Conservation (phyloP, 2,888 invertebrate species). For the Drosophila subsilvestris region DNA sequence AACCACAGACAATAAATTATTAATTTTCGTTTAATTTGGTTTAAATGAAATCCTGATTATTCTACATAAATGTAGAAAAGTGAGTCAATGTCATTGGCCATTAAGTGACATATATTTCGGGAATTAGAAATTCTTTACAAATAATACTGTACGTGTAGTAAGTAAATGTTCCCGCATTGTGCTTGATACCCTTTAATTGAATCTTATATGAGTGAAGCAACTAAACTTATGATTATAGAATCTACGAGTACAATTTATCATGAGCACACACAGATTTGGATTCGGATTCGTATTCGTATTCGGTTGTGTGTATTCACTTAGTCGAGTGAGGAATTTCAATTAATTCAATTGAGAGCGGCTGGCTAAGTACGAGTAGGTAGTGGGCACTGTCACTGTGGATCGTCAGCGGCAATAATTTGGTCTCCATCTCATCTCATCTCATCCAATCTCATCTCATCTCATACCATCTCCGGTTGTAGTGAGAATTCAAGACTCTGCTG, state of each 20-base stretch:
- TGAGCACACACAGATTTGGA: conserved; percentile 10
- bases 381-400: conserved; percentile 21
- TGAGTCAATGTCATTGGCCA: too few species aligned
- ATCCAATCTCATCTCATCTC: neutral
- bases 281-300: conserved; percentile 9
- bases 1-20: too few species aligned
- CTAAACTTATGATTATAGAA: conserved; percentile 38
- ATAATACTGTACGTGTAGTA: too few species aligned
- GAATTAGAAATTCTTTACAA: too few species aligned
- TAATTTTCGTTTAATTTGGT: too few species aligned
- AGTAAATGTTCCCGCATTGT: conserved; percentile 4
- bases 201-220: conserved; percentile 8
- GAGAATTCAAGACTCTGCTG: conserved; percentile 54
- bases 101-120: neutral
- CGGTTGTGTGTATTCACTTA: conserved; percentile 53
- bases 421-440: neutral
- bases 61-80: too few species aligned
- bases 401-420: conserved; percentile 50
- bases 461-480: conserved; percentile 42
- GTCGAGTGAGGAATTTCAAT: conserved; percentile 80
- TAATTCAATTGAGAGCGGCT: conserved; percentile 82
- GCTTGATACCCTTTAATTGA: conserved; percentile 5
- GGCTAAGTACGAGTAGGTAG: conserved; percentile 50
- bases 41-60: too few species aligned
- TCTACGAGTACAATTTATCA: conserved; percentile 25